phyloP scores from a whole-genome alignment of 2,888 invertebrate species.

The Agrochola macilenta region DNA sequence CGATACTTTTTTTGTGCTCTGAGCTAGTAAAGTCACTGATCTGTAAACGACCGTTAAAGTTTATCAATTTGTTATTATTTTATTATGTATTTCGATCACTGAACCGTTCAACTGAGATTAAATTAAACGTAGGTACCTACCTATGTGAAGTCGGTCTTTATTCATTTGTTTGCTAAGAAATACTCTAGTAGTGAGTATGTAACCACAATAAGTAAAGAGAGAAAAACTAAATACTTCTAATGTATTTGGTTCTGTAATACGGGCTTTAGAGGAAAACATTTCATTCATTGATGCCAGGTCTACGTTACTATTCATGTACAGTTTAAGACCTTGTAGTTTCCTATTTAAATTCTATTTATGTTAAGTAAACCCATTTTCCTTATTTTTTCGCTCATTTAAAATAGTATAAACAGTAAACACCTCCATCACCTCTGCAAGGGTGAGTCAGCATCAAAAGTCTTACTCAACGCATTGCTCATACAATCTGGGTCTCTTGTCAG shows the following conservation, averaged over 20 bases:
- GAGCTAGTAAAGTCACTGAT: conserved; percentile 75
- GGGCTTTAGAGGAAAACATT: conserved; percentile 26
- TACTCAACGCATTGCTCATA: conserved; percentile 84
- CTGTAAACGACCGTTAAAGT: conserved; percentile 64
- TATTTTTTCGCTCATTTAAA: conserved; percentile 32
- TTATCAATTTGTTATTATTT: conserved; percentile 54
- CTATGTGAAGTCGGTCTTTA: background rate
- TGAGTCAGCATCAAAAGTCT: conserved; percentile 82
- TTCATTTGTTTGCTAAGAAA: conserved; percentile 2
- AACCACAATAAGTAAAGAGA: too few species aligned
- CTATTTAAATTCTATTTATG: conserved; percentile 18
- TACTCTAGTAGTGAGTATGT: background rate
- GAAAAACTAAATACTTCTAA: too few species aligned
- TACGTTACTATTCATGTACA: background rate
- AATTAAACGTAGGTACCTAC: conserved; percentile 6
- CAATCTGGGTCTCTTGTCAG: conserved; percentile 78
- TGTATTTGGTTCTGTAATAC: too few species aligned
- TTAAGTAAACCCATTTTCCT: conserved; percentile 34
- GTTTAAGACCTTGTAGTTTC: conserved; percentile 16
- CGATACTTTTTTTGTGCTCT: conserved; percentile 73
- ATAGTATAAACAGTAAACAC: conserved; percentile 28
- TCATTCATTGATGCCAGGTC: conserved; percentile 32
- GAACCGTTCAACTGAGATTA: conserved; percentile 34
- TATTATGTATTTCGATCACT: conserved; percentile 36
- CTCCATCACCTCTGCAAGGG: conserved; percentile 51